Percentiles rank a stretch among this genome's conserved stretches.
Conservation (phyloP, 2,113 vertebrate species). For the Poecile atricapillus region DNA sequence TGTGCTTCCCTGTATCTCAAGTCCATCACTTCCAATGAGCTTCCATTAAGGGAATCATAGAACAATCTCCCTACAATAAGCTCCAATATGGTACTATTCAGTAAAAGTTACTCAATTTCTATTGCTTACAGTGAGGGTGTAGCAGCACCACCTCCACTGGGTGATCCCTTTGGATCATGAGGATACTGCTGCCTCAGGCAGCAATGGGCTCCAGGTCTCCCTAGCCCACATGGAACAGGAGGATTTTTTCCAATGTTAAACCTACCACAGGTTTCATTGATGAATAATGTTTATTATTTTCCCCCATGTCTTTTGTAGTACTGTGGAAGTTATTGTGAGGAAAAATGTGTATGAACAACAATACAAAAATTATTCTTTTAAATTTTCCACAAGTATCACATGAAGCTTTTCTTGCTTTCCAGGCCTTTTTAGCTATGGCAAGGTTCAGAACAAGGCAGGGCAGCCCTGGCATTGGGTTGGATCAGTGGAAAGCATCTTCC, state of each 20-base stretch:
- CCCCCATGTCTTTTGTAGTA: accelerated
- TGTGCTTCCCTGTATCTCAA: neutral
- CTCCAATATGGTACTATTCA: neutral
- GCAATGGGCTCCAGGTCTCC: neutral
- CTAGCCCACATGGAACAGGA: neutral
- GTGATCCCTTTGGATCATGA: neutral
- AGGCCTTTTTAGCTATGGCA: neutral
- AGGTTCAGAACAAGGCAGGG: neutral
- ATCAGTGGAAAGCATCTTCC: neutral
- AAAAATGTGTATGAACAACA: neutral
- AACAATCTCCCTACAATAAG: neutral
- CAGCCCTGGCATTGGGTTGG: too few species aligned
- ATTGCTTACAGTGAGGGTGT: neutral
- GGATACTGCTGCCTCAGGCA: neutral
- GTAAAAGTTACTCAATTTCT: neutral
- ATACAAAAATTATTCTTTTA: neutral
- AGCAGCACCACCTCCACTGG: neutral
- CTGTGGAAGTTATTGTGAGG: neutral
- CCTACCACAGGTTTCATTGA: neutral
- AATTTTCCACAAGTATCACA: neutral
- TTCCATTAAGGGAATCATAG: neutral
- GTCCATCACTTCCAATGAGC: neutral
- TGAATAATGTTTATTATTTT: neutral
- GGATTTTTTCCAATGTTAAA: neutral
- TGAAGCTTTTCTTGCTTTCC: neutral